Conservation (phyloP, 2,888 invertebrate species). For the Timandra comae region DNA sequence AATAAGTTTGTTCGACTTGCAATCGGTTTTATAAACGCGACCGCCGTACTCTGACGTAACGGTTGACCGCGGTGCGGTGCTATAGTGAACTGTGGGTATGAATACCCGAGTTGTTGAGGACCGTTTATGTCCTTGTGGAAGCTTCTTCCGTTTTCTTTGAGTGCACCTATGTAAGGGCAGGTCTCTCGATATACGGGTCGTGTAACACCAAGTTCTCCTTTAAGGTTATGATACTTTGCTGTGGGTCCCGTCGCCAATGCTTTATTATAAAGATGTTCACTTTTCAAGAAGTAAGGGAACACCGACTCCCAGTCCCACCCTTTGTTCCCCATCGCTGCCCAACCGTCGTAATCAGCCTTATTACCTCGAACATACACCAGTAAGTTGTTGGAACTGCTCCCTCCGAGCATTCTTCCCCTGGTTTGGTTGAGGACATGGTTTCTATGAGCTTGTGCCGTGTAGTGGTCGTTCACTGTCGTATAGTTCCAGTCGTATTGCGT, state of each 20-base stretch:
- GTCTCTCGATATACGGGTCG: too few relatives aligned
- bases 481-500: conserved; percentile 34
- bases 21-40: background rate
- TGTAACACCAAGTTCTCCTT: background rate
- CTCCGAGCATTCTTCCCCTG: conserved; percentile 80
- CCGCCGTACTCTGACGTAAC: conserved; percentile 1
- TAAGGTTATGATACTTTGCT: background rate
- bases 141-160: background rate
- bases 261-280: background rate
- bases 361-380: conserved; percentile 81
- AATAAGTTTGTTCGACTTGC: background rate
- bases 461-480: conserved; percentile 30
- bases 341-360: conserved; percentile 74
- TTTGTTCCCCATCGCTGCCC: background rate
- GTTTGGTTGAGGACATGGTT: conserved; percentile 48
- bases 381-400: conserved; percentile 79
- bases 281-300: background rate
- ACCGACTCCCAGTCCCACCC: conserved; percentile 27
- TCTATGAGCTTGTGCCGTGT: conserved; percentile 29
- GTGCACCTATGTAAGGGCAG: background rate
- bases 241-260: background rate
- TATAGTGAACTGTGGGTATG: background rate
- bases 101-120: background rate
- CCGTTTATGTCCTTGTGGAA: background rate
- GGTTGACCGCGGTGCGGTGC: background rate